phyloP scores from a whole-genome alignment of 2,888 invertebrate species.

The Thelaira solivaga region DNA sequence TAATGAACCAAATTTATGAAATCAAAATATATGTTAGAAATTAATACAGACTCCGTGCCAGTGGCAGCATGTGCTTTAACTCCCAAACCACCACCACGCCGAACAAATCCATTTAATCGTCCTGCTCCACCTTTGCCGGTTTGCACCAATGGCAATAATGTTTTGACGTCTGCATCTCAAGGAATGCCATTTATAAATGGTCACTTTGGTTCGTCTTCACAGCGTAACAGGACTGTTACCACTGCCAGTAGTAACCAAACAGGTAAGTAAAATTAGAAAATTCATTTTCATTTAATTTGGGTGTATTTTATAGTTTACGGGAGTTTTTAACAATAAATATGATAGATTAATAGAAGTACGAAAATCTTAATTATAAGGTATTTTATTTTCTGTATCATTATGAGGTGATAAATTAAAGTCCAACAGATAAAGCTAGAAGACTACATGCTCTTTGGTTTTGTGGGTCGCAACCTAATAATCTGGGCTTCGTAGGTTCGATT shows the following conservation, averaged over 20 bases:
- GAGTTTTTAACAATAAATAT: too few species aligned
- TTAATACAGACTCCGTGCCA: slow-evolving; percentile 35
- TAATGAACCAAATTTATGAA: too few species aligned
- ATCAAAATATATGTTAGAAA: slow-evolving; percentile 59
- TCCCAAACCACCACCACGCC: slow-evolving; percentile 84
- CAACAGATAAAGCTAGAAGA: too few species aligned
- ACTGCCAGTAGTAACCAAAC: background rate
- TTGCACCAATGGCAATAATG: slow-evolving; percentile 33
- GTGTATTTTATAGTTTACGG: too few species aligned
- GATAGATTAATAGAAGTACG: too few species aligned
- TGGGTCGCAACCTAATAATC: too few species aligned
- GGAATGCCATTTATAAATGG: slow-evolving; percentile 67
- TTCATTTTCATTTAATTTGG: too few species aligned
- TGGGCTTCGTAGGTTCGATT: too few species aligned
- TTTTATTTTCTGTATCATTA: too few species aligned
- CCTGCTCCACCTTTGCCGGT: slow-evolving; percentile 73
- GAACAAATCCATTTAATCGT: slow-evolving; percentile 91
- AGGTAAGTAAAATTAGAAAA: slow-evolving; percentile 19
- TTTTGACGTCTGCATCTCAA: background rate
- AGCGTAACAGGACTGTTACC: slow-evolving; percentile 33
- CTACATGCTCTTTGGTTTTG: too few species aligned
- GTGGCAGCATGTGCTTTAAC: slow-evolving; percentile 67
- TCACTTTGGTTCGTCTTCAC: slow-evolving; percentile 65
- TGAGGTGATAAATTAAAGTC: too few species aligned
- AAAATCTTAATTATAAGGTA: too few species aligned